These are phyloP conservation scores for Pachycephala philippinensis DNA, from an alignment of 2,113 vertebrate species.

Conservation along the genomic window DNA sequence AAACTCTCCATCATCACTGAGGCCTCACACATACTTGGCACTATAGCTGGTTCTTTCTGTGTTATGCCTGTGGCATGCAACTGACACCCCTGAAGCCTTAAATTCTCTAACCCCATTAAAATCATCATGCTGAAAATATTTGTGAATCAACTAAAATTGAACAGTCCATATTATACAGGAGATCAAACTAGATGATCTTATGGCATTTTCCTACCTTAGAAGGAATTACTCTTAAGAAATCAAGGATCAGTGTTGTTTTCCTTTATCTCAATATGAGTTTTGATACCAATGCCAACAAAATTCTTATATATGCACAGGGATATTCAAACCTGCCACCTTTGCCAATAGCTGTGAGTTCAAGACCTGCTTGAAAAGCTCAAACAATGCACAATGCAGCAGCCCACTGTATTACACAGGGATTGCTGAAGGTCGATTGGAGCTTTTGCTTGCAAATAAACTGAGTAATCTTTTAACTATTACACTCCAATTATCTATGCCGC, in stretches of 20 bases:
- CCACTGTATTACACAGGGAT: neutral
- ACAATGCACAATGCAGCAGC: neutral
- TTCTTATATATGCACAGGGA: neutral
- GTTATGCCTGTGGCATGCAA: neutral
- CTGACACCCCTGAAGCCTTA: neutral
- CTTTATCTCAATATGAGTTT: neutral
- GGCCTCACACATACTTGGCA: neutral
- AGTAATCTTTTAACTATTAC: neutral
- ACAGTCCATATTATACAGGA: neutral
- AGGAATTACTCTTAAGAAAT: neutral
- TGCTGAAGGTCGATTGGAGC: neutral
- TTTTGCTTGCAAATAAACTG: neutral
- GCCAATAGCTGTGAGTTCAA: neutral
- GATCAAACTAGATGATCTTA: neutral
- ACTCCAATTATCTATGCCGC: neutral
- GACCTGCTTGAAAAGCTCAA: neutral
- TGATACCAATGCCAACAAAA: neutral
- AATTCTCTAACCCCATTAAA: neutral
- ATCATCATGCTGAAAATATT: neutral
- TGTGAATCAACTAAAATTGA: neutral
- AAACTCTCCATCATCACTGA: neutral
- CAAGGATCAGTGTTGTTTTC: neutral
- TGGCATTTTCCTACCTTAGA: neutral
- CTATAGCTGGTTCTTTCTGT: neutral
- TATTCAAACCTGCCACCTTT: neutral